phyloP scores from a whole-genome alignment of 2,888 invertebrate genomes.

The Polia nebulosa region DNA sequence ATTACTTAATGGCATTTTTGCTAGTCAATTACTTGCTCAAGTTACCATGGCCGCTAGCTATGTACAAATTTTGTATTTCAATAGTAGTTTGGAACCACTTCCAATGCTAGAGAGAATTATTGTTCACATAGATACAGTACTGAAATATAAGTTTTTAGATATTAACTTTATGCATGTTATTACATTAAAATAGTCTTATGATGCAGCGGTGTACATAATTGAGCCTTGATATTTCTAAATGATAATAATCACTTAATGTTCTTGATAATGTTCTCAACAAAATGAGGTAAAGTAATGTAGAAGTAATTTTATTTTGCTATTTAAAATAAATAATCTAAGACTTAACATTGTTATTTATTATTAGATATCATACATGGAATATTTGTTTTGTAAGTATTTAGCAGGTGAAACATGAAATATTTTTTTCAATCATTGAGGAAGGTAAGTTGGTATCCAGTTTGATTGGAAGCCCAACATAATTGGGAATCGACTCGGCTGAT shows the following conservation, averaged over 20 bases:
- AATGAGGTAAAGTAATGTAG: constrained; percentile 62
- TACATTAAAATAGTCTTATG: constrained; percentile 54
- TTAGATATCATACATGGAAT: background rate
- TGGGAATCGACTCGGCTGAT: too few species aligned
- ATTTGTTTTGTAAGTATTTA: background rate
- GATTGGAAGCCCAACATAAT: too few species aligned
- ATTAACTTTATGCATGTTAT: constrained; percentile 68
- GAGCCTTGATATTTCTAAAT: constrained; percentile 60
- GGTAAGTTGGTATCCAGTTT: too few species aligned
- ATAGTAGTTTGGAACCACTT: constrained; percentile 28
- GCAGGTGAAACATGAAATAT: background rate
- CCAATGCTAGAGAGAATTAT: constrained; percentile 11
- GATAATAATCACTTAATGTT: constrained; percentile 66
- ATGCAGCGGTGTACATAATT: constrained; percentile 44
- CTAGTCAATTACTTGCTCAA: constrained; percentile 66
- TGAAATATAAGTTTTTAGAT: constrained; percentile 8
- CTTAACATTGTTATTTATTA: constrained; percentile 33
- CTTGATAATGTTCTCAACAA: constrained; percentile 55
- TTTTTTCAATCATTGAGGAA: background rate
- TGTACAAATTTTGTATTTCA: constrained; percentile 15
- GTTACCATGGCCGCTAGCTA: constrained; percentile 18
- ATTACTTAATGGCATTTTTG: constrained; percentile 29
- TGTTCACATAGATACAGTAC: constrained; percentile 15
- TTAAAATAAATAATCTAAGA: constrained; percentile 73
- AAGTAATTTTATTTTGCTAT: constrained; percentile 73